Base-by-base conservation (phyloP, 2,113 vertebrate genomes). In the Spea multiplicata region DNA sequence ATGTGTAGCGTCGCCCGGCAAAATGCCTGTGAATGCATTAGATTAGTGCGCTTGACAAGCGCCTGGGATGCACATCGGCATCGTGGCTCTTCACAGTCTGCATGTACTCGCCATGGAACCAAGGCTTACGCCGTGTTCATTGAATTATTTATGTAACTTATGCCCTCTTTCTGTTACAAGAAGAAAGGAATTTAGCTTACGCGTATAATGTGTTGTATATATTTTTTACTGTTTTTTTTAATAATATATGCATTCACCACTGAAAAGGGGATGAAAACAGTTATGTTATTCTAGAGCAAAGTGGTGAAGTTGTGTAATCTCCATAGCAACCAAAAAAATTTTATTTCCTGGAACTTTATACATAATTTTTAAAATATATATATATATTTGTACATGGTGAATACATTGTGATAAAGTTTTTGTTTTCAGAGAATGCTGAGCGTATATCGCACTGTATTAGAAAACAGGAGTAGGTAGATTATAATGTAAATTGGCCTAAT, bases 401-500 rank as follows among this genome's bases (percentile, higher is more conserved):
- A 30, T 30, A 30, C 30, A 30, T 30, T 30, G 30, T 30, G 30
- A 30, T 30, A 30, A 30, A 30, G 30, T 30, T 30, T 30, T 30
- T 30, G 30, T 30, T 30, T 30, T 30, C 55, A 59, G 55, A 13
- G 14, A 59, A 59, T 17, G 6, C 9, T 55, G 17, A 45, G 9
- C 46, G 53, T 16, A 45, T 53, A 9, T 66, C 62, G 3, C 45
- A 12, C 30, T 55, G 50, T 10, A 13, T 45, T 6, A 6, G 9
- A 16, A 30, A 71, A 46, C 44, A 3, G 17, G 44, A 14, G 65
- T n/a, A 17, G 57, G 17, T 8, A 67, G 64, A 10, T 30, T 9
- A 45, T 53, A 59, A 59, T 48, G 46, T 61, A 77, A 70, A 77
- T 62, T 61, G 55, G 66, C 66, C 66, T 77, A 77, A 77, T 77